Evolutionary conservation across 2,888 invertebrate genomes (phyloP), one percentile per base, ranked within the genome.

Genomic region (Volucella inanis): DNA sequence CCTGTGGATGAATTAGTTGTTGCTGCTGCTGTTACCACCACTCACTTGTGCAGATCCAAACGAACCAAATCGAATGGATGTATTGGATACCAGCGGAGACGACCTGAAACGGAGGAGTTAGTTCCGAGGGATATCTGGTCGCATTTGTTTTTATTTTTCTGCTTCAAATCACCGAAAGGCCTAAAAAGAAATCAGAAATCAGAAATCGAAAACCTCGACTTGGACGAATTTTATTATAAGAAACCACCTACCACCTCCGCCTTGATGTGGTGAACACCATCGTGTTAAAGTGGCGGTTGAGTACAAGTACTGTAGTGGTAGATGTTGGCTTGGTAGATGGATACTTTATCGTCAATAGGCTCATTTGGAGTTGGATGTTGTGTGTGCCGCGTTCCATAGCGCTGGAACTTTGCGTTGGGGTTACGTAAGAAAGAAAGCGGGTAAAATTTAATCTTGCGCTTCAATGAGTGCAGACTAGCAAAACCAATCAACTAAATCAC

Each of bases 401-500:
- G 67, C 72, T 68, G 79, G 68, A 31, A 31, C 31, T 31, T 6
- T 31, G 31, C 18, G 18, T 31, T 31, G 31, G 49, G 70, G 78
- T 84, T 84, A 65, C 70, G 71, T 80, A 84, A 84, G 79, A 84
- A 84, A 84, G 84, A 84, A 84, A 84, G 84, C 80, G 84, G 65
- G 71, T 76, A 67, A 80, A 76, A 80, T 80, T 84, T 84, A 80
- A 84, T 84, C 70, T 84, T 80, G 84, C 84, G 84, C 84, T 84
- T 84, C 84, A 84, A 84, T 84, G 84, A 84, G 75, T 80, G 84
- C 75, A 59, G 84, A 76, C 84, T 80, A 84, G 75, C 76, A 84
- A 84, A 84, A 84, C 84, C 84, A 84, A 84, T 84, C 84, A 80
- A 84, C 84, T 84, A 84, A 84, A 84, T 84, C 80, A 76, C 67